phyloP scores from a whole-genome alignment of 2,113 vertebrate genomes.

The Channa maculata region DNA sequence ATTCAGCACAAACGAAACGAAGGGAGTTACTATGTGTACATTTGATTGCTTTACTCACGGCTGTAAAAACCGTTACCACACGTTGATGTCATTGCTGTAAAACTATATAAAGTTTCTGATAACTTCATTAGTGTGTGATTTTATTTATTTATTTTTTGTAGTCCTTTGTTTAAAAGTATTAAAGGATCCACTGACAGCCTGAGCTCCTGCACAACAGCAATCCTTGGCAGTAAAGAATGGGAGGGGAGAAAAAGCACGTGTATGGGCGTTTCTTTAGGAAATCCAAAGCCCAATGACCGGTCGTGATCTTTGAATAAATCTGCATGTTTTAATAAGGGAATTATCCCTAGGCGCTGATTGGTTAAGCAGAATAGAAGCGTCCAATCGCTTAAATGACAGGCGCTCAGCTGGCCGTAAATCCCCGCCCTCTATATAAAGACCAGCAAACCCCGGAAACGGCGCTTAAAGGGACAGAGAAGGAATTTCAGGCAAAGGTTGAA shows the following conservation, averaged over 20 bases:
- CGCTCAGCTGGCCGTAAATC: constrained; percentile 76
- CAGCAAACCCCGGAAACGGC: constrained; percentile 80
- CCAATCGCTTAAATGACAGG: constrained; percentile 82
- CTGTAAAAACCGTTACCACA: fast-evolving
- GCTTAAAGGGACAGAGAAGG: constrained; percentile 80
- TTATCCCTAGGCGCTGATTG: constrained; percentile 45
- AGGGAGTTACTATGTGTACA: neutral
- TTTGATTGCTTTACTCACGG: neutral
- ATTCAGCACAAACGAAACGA: constrained; percentile 36
- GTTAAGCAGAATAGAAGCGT: neutral
- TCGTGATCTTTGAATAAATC: constrained; percentile 56
- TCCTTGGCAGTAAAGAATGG: constrained; percentile 39
- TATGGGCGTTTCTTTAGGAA: constrained; percentile 73
- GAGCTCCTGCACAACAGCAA: constrained; percentile 5
- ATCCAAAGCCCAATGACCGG: constrained; percentile 60
- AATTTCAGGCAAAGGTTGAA: constrained; percentile 71
- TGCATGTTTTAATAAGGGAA: constrained; percentile 43
- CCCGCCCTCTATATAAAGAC: constrained; percentile 64
- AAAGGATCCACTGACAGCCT: neutral
- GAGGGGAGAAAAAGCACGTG: constrained; percentile 82
- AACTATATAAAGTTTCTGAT: no score
- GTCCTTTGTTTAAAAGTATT: constrained; percentile 10
- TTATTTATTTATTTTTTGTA: neutral
- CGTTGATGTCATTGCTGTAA: neutral
- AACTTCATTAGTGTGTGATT: neutral